A percentile compares a stretch with the other conserved stretches of the same genome.
Evolutionary conservation across 2,888 invertebrate species (phyloP).

Genomic region (Fragum sueziense): DNA sequence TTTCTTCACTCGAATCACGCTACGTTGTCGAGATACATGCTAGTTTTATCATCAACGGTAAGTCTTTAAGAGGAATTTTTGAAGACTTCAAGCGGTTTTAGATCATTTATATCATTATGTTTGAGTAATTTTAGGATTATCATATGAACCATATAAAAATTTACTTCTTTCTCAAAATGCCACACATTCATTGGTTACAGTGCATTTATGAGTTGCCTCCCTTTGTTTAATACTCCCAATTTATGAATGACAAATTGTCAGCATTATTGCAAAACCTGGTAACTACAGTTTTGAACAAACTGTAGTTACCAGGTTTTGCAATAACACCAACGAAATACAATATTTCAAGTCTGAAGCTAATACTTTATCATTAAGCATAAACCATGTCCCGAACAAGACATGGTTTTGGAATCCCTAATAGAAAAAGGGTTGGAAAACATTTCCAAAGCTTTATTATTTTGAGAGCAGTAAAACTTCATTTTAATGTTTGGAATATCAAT

Average conservation of each 20-base stretch:
- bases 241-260: no score
- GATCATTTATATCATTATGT: neutral
- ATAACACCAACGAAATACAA: no score
- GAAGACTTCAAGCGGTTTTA: neutral
- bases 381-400: no score
- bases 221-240: conserved; percentile 20
- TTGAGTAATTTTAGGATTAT: conserved; percentile 16
- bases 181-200: neutral
- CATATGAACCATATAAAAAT: conserved; percentile 1
- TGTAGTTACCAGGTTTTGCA: no score
- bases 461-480: no score
- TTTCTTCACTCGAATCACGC: neutral
- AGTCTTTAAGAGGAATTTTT: neutral
- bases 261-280: no score
- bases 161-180: neutral
- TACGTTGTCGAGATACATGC: neutral
- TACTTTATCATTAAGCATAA: no score
- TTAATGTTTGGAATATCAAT: neutral
- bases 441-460: no score
- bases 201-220: neutral
- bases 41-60: neutral
- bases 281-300: no score
- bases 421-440: no score
- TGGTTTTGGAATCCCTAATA: no score
- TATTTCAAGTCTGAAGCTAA: no score